Percentiles rank a stretch among this genome's conserved stretches.
Conservation (phyloP, 2,113 vertebrate species). For the Gavia stellata region DNA sequence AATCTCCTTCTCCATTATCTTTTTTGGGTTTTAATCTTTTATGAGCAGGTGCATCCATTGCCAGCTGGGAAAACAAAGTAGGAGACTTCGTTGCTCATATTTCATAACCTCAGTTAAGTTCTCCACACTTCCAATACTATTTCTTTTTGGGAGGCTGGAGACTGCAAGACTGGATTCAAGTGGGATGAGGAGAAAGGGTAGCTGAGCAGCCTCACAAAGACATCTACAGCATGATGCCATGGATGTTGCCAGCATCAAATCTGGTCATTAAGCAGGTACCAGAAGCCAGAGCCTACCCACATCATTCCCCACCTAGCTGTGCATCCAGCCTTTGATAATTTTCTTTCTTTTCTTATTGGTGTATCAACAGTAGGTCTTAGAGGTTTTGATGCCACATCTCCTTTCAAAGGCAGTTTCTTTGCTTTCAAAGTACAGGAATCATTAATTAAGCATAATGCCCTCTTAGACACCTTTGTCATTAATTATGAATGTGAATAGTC, state of each 20-base stretch:
- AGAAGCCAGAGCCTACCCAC: not conserved
- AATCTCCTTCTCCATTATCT: not conserved
- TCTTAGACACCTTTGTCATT: conserved; percentile 47
- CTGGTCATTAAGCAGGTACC: not conserved
- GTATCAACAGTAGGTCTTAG: not conserved
- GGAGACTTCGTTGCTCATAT: not conserved
- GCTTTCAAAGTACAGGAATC: conserved; percentile 28
- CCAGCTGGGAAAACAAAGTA: not conserved
- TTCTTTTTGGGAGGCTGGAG: not conserved
- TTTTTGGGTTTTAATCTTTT: not conserved
- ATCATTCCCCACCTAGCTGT: not conserved
- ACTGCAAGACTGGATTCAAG: not conserved
- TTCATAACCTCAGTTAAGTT: not conserved
- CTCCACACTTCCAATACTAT: not conserved
- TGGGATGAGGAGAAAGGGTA: not conserved
- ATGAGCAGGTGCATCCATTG: not conserved
- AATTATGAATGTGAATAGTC: conserved; percentile 55
- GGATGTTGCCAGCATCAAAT: not conserved
- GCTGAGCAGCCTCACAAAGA: not conserved
- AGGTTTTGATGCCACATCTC: conserved; percentile 9
- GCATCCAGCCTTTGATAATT: not conserved
- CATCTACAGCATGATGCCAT: not conserved
- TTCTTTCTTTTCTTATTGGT: not conserved
- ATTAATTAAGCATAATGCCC: conserved; percentile 63
- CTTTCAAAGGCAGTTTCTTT: conserved; percentile 41